Evolutionary conservation across 2,113 vertebrate genomes (phyloP).

Genomic region (Numenius arquata): DNA sequence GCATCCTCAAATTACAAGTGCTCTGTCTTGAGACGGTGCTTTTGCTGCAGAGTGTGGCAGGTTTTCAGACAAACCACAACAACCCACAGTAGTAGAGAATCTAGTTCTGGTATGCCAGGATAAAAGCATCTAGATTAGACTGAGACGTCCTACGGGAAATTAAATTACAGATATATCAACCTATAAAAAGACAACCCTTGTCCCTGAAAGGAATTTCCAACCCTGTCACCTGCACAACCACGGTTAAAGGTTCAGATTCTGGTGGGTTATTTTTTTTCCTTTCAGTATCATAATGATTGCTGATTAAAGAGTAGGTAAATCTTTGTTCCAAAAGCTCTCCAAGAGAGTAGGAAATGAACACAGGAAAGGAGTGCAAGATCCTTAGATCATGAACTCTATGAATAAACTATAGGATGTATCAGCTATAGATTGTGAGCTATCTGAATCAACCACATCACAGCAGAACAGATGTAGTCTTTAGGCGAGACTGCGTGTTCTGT

Average conservation of each 20-base stretch:
- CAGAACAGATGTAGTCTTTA: background rate
- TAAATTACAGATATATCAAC: background rate
- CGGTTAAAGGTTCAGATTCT: background rate
- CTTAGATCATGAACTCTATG: background rate
- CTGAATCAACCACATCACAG: background rate
- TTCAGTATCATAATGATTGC: background rate
- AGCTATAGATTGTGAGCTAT: accelerated
- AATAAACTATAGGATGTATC: background rate
- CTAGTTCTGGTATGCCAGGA: background rate
- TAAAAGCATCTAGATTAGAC: background rate
- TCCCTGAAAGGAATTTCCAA: background rate
- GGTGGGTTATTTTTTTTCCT: background rate
- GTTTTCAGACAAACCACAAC: background rate
- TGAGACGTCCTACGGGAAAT: background rate
- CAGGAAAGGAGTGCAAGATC: background rate
- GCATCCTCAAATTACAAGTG: background rate
- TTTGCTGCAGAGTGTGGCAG: background rate
- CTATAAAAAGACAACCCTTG: background rate
- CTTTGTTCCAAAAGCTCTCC: background rate
- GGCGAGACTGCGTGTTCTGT: background rate
- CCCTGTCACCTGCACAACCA: background rate
- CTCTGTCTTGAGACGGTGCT: background rate
- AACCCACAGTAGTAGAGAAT: background rate
- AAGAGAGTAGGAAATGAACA: background rate
- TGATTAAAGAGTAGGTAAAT: background rate